Evolutionary conservation across 2,797 vertebrate species (phyloP), one percentile per base, ranked within the genome.

Genomic region (Onychomys torridus): DNA sequence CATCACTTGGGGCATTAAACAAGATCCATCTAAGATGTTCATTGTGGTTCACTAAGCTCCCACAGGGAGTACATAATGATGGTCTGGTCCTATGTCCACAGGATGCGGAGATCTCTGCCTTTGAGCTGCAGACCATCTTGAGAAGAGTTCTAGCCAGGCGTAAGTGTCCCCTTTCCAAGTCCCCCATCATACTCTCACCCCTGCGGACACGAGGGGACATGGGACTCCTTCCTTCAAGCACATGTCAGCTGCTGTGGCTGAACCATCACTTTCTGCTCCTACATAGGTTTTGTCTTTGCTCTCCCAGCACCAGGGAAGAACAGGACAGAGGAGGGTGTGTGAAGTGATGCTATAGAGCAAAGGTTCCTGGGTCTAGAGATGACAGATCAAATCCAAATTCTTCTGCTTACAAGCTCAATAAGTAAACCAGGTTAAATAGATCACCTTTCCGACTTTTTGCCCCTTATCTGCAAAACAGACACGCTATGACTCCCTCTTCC

Each of bases 31-130:
- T 3, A 17, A 11, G 0, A 10, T 9, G 0, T 13, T 11, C 13
- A 1, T 5, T 8, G 25, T 27, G 46, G 49, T 57, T n/a, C n/a
- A 3, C 14, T 4, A 32, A 4, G 73, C 32, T 65, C 75, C 57
- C 5, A 12, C 8, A 1, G 32, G 40, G n/a, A 34, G 14, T 79
- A 40, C 1, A 0, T 84, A 67, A 84, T 2, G 0, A 14, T 4
- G 6, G 27, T n/a, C 49, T 43, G 52, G 2, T 88, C 43, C 5
- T 21, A 7, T 82, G 73, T 83, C 94, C 84, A 29, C 99, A 99
- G 99, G 99, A 99, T 69, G 98, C 98, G 0, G 99, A 99, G 98
- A 99, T 99, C 65, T 99, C 99, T 0, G 99, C 98, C 88, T 99
- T 99, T 3, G 99, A 99, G 95, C 98, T 99, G 93, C 98, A 99